phyloP scores from a whole-genome alignment of 1,140 invertebrate species.

The Caenorhabditis latens region DNA sequence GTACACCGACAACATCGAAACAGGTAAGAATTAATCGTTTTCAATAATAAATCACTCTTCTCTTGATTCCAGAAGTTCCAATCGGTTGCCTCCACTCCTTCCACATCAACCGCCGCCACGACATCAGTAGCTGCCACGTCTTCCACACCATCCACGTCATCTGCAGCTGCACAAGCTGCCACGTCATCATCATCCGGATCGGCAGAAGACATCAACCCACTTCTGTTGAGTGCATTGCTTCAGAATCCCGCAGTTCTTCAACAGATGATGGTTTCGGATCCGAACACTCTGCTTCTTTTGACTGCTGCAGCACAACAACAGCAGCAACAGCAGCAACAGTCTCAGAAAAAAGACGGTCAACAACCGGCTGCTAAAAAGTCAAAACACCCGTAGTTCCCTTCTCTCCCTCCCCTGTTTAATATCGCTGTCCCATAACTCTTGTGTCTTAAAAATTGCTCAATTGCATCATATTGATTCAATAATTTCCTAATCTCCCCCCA shows the following conservation, averaged over 20 bases:
- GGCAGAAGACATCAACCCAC: conserved; percentile 56
- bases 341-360: background rate
- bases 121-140: background rate
- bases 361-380: conserved; percentile 17
- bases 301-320: background rate
- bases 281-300: conserved; percentile 19
- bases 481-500: no score
- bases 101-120: background rate
- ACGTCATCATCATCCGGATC: conserved; percentile 47
- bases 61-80: background rate
- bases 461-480: conserved; percentile 31
- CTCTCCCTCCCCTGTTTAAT: background rate
- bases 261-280: conserved; percentile 52
- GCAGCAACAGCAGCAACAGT: conserved; percentile 26
- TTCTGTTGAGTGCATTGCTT: conserved; percentile 58
- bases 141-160: background rate
- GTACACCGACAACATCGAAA: conserved; percentile 25
- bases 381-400: background rate
- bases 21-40: background rate
- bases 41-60: background rate
- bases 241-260: conserved; percentile 50
- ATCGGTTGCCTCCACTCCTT: background rate
- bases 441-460: conserved; percentile 24
- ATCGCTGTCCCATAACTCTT: background rate
- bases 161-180: conserved; percentile 52